These are phyloP conservation scores for Scarus forsteni DNA, from an alignment of 2,797 vertebrate species.

Conservation along the genomic window DNA sequence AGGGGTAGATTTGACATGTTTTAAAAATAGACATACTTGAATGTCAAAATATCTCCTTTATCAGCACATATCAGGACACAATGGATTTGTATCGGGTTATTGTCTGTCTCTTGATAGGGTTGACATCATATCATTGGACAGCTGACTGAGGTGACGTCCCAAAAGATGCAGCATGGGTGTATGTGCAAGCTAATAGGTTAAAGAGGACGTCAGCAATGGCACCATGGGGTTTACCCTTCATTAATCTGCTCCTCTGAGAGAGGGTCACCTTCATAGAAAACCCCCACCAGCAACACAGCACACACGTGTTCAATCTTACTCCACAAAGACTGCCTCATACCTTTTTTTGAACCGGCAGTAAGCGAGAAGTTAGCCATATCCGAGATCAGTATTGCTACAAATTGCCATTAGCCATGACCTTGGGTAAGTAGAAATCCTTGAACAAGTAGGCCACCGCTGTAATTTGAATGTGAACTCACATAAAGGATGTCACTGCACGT, in stretches of 20 bases:
- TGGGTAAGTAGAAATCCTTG: background rate
- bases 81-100: too few species aligned
- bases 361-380: conserved; percentile 29
- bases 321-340: conserved; percentile 14
- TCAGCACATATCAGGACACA: too few species aligned
- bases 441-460: background rate
- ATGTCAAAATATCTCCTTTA: background rate
- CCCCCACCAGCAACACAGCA: conserved; percentile 46
- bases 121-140: conserved; percentile 49
- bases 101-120: background rate
- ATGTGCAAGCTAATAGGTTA: conserved; percentile 5
- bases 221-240: conserved; percentile 66
- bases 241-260: conserved; percentile 70
- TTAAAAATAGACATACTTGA: background rate
- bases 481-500: background rate
- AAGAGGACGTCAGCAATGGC: conserved; percentile 15
- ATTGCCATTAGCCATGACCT: background rate
- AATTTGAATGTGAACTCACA: background rate
- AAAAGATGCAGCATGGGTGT: conserved; percentile 39
- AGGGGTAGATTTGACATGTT: background rate
- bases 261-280: conserved; percentile 73
- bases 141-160: conserved; percentile 52
- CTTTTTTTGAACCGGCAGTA: conserved; percentile 42
- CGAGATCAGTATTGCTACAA: conserved; percentile 2
- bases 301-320: conserved; percentile 38